Evolutionary conservation across 2,797 vertebrate species (phyloP), one percentile per base, ranked within the genome.

Genomic region (Diglossa cyanea): DNA sequence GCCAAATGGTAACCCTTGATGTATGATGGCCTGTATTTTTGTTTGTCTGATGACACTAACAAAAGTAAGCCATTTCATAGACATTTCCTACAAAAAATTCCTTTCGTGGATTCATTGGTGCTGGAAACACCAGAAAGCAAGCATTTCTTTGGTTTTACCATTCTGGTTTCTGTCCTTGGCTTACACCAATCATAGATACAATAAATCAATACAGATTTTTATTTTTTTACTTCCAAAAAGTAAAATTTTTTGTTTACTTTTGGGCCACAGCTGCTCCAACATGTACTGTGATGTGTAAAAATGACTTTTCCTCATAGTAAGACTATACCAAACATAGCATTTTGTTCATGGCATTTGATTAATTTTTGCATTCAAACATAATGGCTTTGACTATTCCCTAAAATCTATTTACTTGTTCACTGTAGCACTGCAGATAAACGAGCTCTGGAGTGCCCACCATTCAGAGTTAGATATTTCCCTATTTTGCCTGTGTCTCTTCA

Each of bases 1-100:
- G 58, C 15, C 37, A 51, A 76, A 83, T 13, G 53, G 42, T 17
- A 72, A 80, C n/a, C 39, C 51, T 0, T 60, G 44, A 40, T 33
- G 18, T 48, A 39, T 3, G 2, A 35, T 12, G 21, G 11, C 17
- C 1, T 3, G 1, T 14, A 53, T 18, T 45, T 72, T 67, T 42
- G 42, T 90, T 88, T 71, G 7, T n/a, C 76, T 78, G 47, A n/a
- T 55, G 18, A 40, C 24, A 62, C 31, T 63, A 73, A 55, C 10
- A 74, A 54, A 5, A 65, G 5, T 18, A 25, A 19, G 21, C 2
- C 4, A 53, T 37, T 78, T 88, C 18, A 62, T n/a, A 37, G 19
- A 73, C 4, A 53, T 62, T 65, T 78, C 24, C 44, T 77, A 20
- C 3, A 61, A 50, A 50, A 78, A 75, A 62, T 51, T 51, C 31